A percentile compares a stretch with the other conserved stretches of the same genome.
These are phyloP conservation scores for Leptodirus hochenwartii DNA, from an alignment of 2,888 invertebrate species.

Conservation along the genomic window DNA sequence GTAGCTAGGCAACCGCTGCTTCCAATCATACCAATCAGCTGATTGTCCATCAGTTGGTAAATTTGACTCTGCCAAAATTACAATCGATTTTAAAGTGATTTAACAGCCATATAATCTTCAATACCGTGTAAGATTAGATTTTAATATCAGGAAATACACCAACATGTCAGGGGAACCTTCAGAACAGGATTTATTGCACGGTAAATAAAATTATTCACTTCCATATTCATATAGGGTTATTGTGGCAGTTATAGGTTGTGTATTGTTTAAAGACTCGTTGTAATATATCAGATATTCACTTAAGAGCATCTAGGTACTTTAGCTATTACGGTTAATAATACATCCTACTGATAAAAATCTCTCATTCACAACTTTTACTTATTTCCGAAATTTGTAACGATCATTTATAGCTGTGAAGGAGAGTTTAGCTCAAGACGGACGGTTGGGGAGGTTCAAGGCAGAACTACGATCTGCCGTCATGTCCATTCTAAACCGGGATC, in stretches of 20 bases:
- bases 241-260: not conserved
- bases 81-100: too few species aligned
- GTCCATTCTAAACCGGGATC: conserved; percentile 22
- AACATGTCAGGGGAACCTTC: conserved; percentile 13
- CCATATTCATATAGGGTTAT: not conserved
- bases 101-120: too few species aligned
- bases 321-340: not conserved
- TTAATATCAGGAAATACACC: too few species aligned
- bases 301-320: too few species aligned
- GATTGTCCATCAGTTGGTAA: too few species aligned
- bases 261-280: too few species aligned
- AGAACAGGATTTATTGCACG: conserved; percentile 22
- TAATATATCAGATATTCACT: too few species aligned
- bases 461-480: conserved; percentile 26
- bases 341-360: not conserved
- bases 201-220: conserved; percentile 14
- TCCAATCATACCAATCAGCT: too few species aligned
- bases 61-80: too few species aligned
- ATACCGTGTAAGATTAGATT: too few species aligned
- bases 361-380: conserved; percentile 1
- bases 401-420: conserved; percentile 24
- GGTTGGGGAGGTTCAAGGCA: conserved; percentile 24
- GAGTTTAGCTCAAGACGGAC: conserved; percentile 23
- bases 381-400: too few species aligned
- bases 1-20: too few species aligned